Percentiles rank a stretch among this genome's conserved stretches.
These are phyloP conservation scores for Lapara coniferarum DNA, from an alignment of 2,888 invertebrate genomes.

Conservation along the genomic window DNA sequence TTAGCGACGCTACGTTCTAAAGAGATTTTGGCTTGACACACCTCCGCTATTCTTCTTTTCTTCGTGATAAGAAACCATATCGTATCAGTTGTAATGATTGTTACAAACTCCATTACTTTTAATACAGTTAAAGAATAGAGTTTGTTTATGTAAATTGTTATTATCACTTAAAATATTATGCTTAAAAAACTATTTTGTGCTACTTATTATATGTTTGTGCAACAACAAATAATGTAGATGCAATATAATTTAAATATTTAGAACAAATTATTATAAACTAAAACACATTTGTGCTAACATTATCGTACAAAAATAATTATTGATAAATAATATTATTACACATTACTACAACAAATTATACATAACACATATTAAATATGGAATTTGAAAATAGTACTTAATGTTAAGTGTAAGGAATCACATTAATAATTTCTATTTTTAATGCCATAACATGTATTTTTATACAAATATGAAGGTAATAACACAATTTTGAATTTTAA, in stretches of 20 bases:
- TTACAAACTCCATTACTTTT: too few relatives aligned
- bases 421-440: background rate
- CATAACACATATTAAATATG: constrained; percentile 25
- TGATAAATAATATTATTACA: constrained; percentile 12
- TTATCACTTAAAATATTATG: background rate
- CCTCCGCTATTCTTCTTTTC: too few relatives aligned
- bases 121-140: too few relatives aligned
- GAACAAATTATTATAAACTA: background rate
- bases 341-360: constrained; percentile 11
- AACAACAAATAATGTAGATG: background rate
- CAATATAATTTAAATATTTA: background rate
- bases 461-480: constrained; percentile 22
- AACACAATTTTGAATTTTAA: constrained; percentile 32
- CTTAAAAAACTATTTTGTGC: constrained; percentile 1
- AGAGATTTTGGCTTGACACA: too few relatives aligned
- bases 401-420: background rate
- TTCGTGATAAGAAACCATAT: background rate
- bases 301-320: constrained; percentile 20
- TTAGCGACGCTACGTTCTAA: too few relatives aligned
- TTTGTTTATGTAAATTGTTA: too few relatives aligned
- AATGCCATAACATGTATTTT: background rate
- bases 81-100: background rate
- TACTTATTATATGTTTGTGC: background rate
- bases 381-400: constrained; percentile 8
- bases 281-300: constrained; percentile 16